Conservation (phyloP, 2,113 vertebrate species). For the Myocastor coypus region DNA sequence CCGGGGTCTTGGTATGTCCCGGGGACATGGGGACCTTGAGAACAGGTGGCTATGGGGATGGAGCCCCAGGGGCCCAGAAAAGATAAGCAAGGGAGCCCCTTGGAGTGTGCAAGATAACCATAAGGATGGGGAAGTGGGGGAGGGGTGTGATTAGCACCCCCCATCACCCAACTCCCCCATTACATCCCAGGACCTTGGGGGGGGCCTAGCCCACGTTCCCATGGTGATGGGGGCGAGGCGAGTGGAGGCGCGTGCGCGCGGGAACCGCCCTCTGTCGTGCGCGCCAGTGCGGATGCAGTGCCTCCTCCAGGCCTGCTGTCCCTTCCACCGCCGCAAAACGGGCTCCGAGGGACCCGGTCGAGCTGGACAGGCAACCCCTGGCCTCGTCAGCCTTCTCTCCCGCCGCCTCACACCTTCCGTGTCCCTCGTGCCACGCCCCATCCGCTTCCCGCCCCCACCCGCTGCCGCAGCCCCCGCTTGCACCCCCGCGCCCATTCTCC, state of each 20-base stretch:
- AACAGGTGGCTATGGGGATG: neutral
- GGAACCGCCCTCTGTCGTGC: constrained; percentile 27
- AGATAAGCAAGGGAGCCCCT: neutral
- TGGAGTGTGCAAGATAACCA: neutral
- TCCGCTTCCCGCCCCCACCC: neutral
- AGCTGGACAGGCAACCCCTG: neutral
- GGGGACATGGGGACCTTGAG: neutral
- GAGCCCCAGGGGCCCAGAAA: neutral
- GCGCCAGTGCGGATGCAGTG: neutral
- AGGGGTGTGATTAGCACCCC: neutral
- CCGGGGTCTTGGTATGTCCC: neutral
- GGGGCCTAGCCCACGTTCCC: neutral
- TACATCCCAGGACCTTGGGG: neutral
- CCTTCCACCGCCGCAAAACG: neutral
- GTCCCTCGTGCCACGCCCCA: neutral
- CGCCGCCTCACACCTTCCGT: neutral
- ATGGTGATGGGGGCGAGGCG: constrained; percentile 28
- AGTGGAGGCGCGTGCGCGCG: constrained; percentile 8
- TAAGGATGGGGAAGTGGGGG: neutral
- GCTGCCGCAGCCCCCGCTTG: constrained; percentile 50
- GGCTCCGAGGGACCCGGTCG: neutral
- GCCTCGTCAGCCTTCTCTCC: neutral
- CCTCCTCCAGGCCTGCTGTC: neutral
- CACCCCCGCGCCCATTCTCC: neutral
- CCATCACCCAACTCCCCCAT: neutral